Base-by-base conservation (phyloP, 1,140 invertebrate species). In the Vanessa atalanta region DNA sequence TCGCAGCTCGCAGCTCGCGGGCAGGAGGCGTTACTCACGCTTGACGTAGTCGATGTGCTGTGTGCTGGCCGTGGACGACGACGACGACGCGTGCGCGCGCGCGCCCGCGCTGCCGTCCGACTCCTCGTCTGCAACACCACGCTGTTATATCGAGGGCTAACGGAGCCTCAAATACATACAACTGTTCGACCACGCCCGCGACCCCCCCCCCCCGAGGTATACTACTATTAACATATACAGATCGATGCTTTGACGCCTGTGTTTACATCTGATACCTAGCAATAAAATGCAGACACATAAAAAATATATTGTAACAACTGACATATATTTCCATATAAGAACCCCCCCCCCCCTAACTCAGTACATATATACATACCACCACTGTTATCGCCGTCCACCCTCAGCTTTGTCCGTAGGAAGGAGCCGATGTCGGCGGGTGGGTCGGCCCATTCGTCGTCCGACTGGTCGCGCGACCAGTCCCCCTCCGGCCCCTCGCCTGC, bases 391-490 rank as follows among this genome's bases (percentile, higher is more conserved):
- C 88, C 90, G 64, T 88, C 88, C 7, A 90, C 90, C 13, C 81
- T 68, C 13, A 92, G 77, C 43, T 81, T 72, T 12, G 90, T 92
- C 73, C 88, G 85, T 43, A 92, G 79, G 74, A 92, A 92, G 55
- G 87, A 90, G 50, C 87, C 88, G 71, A 92, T 92, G 70, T 90
- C 90, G 0, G 90, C 77, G 2, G 88, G 87, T 13, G 85, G 83
- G 76, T 90, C 87, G 0, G 78, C 84, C 87, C 88, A 88, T 65
- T 91, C 94, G 51, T 94, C 93, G 70, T 94, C 94, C 12, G 89
- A 93, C 12, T 79, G 78, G 31, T 83, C 84, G 0, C 82, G 79
- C 43, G 92, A 92, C 79, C 79, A 78, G 0, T 66, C 75, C 4
- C 63, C 69, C 31, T 70, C 70, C 9, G 63, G 60, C 15, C 73